phyloP scores from a whole-genome alignment of 2,888 invertebrate species.

The Anoncus sp. region DNA sequence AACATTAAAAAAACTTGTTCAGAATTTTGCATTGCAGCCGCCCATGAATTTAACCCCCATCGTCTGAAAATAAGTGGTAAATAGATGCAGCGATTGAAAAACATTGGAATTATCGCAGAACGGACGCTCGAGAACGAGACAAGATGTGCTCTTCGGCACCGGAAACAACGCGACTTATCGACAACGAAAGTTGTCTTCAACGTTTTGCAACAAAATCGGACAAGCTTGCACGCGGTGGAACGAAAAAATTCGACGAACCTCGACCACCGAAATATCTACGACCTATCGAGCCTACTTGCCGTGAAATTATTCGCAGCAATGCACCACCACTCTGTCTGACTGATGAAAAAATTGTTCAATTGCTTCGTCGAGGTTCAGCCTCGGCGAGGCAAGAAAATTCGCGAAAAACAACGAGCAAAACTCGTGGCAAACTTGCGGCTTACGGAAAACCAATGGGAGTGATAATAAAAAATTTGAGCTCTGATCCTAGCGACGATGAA shows the following conservation, averaged over 20 bases:
- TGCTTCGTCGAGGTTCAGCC: constrained; percentile 45
- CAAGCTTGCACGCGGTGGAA: not conserved
- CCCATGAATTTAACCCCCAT: too few species aligned
- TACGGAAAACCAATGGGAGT: constrained; percentile 48
- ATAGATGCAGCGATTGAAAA: too few species aligned
- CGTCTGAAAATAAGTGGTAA: too few species aligned
- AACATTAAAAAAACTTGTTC: too few species aligned
- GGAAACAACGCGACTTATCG: constrained; percentile 47
- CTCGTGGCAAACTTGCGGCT: constrained; percentile 12
- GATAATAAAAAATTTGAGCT: constrained; percentile 69
- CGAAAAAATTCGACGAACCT: constrained; percentile 43
- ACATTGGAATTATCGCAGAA: not conserved
- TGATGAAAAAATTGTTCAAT: constrained; percentile 36
- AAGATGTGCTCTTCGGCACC: constrained; percentile 59
- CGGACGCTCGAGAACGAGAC: constrained; percentile 63
- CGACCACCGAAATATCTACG: constrained; percentile 42
- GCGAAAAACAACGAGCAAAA: constrained; percentile 13
- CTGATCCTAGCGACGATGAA: constrained; percentile 69
- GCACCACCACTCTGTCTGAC: constrained; percentile 55
- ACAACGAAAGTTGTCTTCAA: constrained; percentile 18
- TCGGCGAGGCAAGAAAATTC: constrained; percentile 44
- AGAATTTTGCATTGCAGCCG: too few species aligned
- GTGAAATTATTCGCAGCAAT: constrained; percentile 48
- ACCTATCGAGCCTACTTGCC: constrained; percentile 20
- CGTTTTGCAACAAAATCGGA: not conserved